phyloP scores from a whole-genome alignment of 2,797 vertebrate species.

The Rhabdomys pumilio region DNA sequence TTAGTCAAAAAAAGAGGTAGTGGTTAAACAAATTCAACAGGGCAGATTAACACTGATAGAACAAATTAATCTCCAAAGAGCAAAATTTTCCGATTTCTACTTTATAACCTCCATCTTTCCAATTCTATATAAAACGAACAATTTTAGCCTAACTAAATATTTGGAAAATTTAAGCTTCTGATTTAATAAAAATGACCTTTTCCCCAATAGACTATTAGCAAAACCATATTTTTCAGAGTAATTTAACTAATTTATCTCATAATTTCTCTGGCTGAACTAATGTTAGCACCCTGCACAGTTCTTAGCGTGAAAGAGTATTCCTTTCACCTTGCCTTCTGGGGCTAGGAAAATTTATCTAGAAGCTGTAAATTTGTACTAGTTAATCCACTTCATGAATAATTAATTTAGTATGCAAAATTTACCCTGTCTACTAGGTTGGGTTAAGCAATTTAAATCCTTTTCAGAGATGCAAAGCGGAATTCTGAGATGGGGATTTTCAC shows the following conservation, averaged over 20 bases:
- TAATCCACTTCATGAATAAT: constrained; percentile 39
- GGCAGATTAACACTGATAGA: not conserved
- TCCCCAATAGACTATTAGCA: not conserved
- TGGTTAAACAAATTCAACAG: not conserved
- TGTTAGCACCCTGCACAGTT: not conserved
- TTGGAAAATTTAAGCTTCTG: constrained; percentile 14
- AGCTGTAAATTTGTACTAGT: constrained; percentile 28
- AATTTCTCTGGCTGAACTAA: constrained; percentile 60
- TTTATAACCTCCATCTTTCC: not conserved
- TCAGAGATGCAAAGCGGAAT: not conserved
- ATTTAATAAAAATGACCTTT: constrained; percentile 31
- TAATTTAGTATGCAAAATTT: constrained; percentile 50
- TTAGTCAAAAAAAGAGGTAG: not conserved
- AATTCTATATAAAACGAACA: not conserved
- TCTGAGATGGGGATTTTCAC: not conserved
- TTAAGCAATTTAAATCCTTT: constrained; percentile 57
- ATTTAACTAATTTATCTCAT: constrained; percentile 31
- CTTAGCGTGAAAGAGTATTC: not conserved
- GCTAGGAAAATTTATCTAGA: constrained; percentile 5
- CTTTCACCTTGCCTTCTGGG: not conserved
- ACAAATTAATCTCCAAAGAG: constrained; percentile 5
- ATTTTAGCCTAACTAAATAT: constrained; percentile 49
- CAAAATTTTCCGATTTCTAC: constrained; percentile 21
- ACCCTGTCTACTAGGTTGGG: not conserved
- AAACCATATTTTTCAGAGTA: constrained; percentile 8